Percentiles rank a stretch among this genome's conserved stretches.
phyloP scores from a whole-genome alignment of 2,113 vertebrate species.

The Pygoscelis adeliae region DNA sequence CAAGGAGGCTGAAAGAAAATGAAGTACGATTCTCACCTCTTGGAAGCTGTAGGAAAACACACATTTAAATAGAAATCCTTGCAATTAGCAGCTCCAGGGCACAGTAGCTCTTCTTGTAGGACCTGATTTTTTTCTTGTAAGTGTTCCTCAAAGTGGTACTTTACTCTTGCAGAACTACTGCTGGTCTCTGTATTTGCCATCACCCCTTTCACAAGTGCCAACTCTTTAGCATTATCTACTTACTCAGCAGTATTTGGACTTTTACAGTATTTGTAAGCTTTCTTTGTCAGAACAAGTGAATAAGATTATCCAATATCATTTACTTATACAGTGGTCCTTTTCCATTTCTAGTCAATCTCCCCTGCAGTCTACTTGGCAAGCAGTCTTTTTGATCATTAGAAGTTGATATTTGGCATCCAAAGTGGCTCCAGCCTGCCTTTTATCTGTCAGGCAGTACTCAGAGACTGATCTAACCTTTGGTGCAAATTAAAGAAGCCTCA shows the following conservation, averaged over 20 bases:
- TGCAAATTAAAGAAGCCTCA: background rate
- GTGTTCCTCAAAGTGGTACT: background rate
- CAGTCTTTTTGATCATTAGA: background rate
- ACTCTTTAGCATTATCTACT: background rate
- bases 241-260: background rate
- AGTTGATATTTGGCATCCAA: background rate
- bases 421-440: background rate
- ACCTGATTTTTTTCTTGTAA: background rate
- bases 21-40: background rate
- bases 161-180: background rate
- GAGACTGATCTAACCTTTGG: background rate
- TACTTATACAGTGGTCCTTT: background rate
- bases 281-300: background rate
- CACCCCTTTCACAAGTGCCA: background rate
- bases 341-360: background rate
- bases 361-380: background rate
- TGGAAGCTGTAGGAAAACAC: background rate
- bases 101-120: background rate
- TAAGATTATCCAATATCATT: background rate
- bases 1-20: background rate
- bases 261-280: background rate
- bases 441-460: background rate
- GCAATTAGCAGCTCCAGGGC: background rate
- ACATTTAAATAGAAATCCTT: constrained; percentile 8
- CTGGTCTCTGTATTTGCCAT: background rate